These are phyloP conservation scores for Volucella bombylans DNA, from an alignment of 2,888 invertebrate genomes.

Conservation along the genomic window DNA sequence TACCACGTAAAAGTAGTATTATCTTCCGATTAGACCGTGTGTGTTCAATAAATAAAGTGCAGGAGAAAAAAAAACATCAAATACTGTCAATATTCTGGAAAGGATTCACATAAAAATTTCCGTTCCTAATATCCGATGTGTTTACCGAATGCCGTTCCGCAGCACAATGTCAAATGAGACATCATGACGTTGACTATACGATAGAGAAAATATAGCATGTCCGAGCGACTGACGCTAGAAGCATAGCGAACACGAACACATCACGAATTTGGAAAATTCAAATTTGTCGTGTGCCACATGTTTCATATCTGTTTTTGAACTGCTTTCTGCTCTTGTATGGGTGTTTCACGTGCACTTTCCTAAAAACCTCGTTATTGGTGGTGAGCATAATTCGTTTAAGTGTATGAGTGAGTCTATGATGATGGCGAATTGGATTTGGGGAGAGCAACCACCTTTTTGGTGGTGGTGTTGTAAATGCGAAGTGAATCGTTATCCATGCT, in stretches of 20 bases:
- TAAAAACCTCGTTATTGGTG: not conserved
- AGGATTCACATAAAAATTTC: slow-evolving; percentile 69
- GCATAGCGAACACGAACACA: slow-evolving; percentile 12
- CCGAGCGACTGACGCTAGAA: not conserved
- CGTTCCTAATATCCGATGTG: slow-evolving; percentile 70
- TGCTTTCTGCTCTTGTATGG: slow-evolving; percentile 23
- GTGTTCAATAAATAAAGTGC: not conserved
- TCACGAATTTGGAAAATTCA: slow-evolving; percentile 26
- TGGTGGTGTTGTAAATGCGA: slow-evolving; percentile 33
- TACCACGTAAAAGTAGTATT: not conserved
- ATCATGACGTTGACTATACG: slow-evolving; percentile 55
- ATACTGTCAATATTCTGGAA: slow-evolving; percentile 33
- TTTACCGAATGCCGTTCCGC: slow-evolving; percentile 71
- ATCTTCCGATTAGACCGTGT: slow-evolving; percentile 20
- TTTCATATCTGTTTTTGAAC: slow-evolving; percentile 44
- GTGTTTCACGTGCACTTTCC: slow-evolving; percentile 35
- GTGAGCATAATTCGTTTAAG: not conserved
- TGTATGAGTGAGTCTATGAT: slow-evolving; percentile 29
- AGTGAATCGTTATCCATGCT: slow-evolving; percentile 38
- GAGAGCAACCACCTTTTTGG: slow-evolving; percentile 12
- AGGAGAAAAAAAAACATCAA: not conserved
- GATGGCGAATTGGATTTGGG: slow-evolving; percentile 18
- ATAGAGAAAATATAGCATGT: slow-evolving; percentile 36
- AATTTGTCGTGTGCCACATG: slow-evolving; percentile 53
- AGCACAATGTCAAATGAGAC: slow-evolving; percentile 65